These are phyloP conservation scores for Cerceris ruficornis DNA, from an alignment of 2,888 invertebrate species.

Conservation along the genomic window DNA sequence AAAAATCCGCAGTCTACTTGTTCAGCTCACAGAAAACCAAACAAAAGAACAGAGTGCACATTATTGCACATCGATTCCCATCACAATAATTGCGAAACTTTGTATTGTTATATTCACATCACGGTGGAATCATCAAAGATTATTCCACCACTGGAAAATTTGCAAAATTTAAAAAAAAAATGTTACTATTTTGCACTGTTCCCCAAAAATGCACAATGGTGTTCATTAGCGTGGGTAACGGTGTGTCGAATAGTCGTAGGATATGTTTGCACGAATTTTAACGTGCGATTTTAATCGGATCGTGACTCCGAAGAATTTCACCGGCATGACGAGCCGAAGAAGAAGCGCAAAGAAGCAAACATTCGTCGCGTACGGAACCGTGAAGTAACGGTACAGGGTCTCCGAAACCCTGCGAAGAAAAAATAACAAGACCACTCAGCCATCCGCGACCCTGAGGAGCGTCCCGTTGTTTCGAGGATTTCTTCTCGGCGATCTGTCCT, in stretches of 20 bases:
- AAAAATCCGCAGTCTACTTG: too few species aligned
- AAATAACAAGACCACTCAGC: slow-evolving; percentile 40
- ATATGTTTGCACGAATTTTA: slow-evolving; percentile 8
- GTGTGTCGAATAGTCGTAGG: slow-evolving; percentile 9
- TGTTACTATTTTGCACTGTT: too few species aligned
- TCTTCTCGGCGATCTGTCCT: slow-evolving; percentile 6
- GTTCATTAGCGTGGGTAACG: slow-evolving; percentile 6
- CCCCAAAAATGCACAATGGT: background rate
- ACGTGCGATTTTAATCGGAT: slow-evolving; percentile 42
- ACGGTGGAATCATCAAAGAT: too few species aligned
- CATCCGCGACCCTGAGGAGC: slow-evolving; percentile 37
- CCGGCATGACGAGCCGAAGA: slow-evolving; percentile 18
- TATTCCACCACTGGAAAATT: too few species aligned
- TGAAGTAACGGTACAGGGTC: slow-evolving; percentile 60
- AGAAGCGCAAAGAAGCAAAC: slow-evolving; percentile 40
- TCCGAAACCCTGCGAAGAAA: slow-evolving; percentile 32
- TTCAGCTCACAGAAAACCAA: too few species aligned
- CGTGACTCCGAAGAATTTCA: slow-evolving; percentile 46
- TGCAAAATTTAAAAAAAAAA: too few species aligned
- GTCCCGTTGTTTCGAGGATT: slow-evolving; percentile 44
- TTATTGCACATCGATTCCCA: too few species aligned
- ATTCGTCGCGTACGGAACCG: slow-evolving; percentile 49
- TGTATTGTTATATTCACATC: too few species aligned
- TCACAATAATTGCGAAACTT: too few species aligned
- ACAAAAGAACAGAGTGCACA: too few species aligned